These are phyloP conservation scores for Megalurothrips usitatus DNA, from an alignment of 2,888 invertebrate genomes.

Conservation along the genomic window DNA sequence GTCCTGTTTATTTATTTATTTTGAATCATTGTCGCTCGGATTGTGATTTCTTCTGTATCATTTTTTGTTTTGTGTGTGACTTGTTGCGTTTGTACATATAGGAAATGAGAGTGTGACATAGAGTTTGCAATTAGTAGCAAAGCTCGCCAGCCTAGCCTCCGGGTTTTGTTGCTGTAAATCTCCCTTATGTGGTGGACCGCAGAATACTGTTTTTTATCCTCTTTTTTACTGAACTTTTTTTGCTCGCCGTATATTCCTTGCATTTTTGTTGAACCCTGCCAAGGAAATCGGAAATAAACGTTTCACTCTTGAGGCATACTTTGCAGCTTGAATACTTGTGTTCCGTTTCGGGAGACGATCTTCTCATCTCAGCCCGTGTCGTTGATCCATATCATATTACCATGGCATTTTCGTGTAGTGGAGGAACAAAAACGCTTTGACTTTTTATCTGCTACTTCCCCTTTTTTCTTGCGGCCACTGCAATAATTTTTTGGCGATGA, in stretches of 20 bases:
- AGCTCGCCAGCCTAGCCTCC: not conserved
- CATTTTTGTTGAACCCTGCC: conserved; percentile 24
- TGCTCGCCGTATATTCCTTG: too few species aligned
- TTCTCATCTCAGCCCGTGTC: not conserved
- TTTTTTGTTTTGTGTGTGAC: too few species aligned
- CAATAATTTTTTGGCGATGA: not conserved
- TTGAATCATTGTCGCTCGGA: conserved; percentile 4
- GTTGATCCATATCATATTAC: too few species aligned
- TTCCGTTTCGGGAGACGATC: not conserved
- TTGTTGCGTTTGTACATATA: too few species aligned
- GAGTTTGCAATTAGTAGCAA: too few species aligned
- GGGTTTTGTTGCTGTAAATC: not conserved
- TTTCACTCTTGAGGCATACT: not conserved
- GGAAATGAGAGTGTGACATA: too few species aligned
- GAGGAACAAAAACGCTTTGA: too few species aligned
- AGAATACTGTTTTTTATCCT: not conserved
- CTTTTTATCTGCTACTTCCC: not conserved
- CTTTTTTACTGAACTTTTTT: not conserved
- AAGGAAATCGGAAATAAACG: not conserved
- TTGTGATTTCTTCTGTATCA: not conserved
- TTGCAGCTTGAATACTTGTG: not conserved
- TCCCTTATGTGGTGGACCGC: not conserved
- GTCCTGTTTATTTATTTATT: not conserved
- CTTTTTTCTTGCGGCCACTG: conserved; percentile 18
- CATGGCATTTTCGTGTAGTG: too few species aligned